Conservation (phyloP, 92 coral and sea anemone species). For the Diadumene lineata region DNA sequence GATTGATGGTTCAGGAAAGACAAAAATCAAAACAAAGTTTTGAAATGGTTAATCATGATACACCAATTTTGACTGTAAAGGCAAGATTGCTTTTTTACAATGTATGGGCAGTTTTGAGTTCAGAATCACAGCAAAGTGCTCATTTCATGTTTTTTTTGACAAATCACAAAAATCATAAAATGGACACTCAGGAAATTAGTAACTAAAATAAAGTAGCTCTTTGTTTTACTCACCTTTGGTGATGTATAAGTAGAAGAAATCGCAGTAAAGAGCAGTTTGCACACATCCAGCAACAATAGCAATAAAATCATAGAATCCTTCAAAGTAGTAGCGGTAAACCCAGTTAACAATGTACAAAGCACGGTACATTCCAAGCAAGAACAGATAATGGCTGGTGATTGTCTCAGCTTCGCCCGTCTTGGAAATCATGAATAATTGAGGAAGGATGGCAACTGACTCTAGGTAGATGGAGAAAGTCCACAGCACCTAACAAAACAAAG, state of each 20-base stretch:
- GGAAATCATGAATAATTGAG: constrained; percentile 98
- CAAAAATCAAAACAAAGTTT: too few relatives aligned
- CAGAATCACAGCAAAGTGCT: too few relatives aligned
- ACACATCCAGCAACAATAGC: constrained; percentile 99
- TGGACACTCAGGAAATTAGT: too few relatives aligned
- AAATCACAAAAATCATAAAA: too few relatives aligned
- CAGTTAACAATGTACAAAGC: constrained; percentile 96
- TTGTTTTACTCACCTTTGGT: constrained; percentile 95
- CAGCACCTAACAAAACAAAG: constrained; percentile 66
- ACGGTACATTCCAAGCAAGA: constrained; percentile 97
- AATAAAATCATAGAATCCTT: constrained; percentile 99
- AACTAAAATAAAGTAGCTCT: too few relatives aligned
- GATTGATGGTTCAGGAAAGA: too few relatives aligned
- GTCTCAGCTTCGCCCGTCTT: constrained; percentile 99
- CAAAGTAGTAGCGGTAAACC: constrained; percentile 94
- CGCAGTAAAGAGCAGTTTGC: constrained; percentile 97
- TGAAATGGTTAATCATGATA: too few relatives aligned
- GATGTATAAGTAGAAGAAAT: constrained; percentile 97
- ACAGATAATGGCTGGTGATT: constrained; percentile 98
- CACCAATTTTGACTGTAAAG: too few relatives aligned
- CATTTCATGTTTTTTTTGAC: too few relatives aligned
- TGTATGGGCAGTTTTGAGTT: too few relatives aligned
- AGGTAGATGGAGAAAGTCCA: constrained; percentile 99
- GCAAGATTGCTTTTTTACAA: too few relatives aligned
- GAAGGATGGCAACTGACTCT: constrained; percentile 98